Percentiles rank a stretch among this genome's conserved stretches.
phyloP scores from a whole-genome alignment of 2,113 vertebrate species.

The Corynorhinus townsendii region DNA sequence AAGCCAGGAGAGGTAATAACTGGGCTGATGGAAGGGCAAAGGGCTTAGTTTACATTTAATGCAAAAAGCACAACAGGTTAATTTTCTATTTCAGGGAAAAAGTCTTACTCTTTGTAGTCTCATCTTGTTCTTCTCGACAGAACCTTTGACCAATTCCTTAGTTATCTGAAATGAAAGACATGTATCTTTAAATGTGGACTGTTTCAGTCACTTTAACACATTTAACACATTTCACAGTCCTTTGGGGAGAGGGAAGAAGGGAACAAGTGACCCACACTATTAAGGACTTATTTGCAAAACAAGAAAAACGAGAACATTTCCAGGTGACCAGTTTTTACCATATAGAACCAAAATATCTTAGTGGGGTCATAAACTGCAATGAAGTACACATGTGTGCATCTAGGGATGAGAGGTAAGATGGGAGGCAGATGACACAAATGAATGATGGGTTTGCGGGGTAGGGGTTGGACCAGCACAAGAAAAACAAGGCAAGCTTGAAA shows the following conservation, averaged over 20 bases:
- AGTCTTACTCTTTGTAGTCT: conserved; percentile 80
- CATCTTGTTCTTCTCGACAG: conserved; percentile 79
- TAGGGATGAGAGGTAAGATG: too few species aligned
- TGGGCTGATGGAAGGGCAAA: neutral
- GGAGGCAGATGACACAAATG: neutral
- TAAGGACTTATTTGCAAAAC: neutral
- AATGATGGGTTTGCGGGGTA: neutral
- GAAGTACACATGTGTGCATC: rapidly evolving
- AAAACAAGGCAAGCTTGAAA: neutral
- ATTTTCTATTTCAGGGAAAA: neutral
- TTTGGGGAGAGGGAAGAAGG: neutral
- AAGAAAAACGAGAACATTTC: neutral
- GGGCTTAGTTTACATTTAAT: neutral
- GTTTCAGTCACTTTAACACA: neutral
- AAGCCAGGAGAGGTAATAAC: neutral
- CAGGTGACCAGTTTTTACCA: neutral
- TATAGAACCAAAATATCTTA: neutral
- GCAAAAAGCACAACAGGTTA: conserved; percentile 21
- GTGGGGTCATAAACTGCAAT: neutral
- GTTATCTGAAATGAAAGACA: conserved; percentile 74
- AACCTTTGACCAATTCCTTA: conserved; percentile 70
- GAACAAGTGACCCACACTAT: neutral
- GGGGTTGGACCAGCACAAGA: too few species aligned
- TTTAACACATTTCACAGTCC: rapidly evolving
- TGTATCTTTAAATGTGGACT: neutral